Conservation (phyloP, 92 coral and sea anemone genomes). For the Epizoanthus scotinus region DNA sequence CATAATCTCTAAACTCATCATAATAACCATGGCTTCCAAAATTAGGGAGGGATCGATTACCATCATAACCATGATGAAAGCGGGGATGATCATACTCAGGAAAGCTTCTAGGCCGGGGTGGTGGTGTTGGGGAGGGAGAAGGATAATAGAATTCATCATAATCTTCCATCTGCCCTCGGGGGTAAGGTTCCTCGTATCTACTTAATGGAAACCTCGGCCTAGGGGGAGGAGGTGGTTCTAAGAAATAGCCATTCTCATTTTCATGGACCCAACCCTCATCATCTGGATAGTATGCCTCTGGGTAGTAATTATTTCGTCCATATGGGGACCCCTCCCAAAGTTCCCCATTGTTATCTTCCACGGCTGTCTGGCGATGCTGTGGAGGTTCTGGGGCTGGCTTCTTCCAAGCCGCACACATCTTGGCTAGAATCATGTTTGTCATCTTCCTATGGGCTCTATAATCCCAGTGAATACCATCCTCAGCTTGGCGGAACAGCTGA, state of each 20-base stretch:
- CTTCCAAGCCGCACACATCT: slow-evolving; percentile 64
- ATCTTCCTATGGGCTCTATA: slow-evolving; percentile 84
- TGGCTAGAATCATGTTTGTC: slow-evolving; percentile 69
- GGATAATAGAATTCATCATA: slow-evolving; percentile 25
- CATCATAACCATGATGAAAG: slow-evolving; percentile 6
- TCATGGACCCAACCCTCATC: slow-evolving; percentile 32
- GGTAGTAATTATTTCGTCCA: slow-evolving; percentile 33
- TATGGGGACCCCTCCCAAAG: slow-evolving; percentile 35
- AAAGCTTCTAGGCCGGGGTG: slow-evolving; percentile 27
- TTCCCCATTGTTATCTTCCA: slow-evolving; percentile 3
- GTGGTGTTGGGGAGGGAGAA: slow-evolving; percentile 3
- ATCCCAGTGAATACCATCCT: slow-evolving; percentile 95
- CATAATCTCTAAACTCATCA: slow-evolving; percentile 19
- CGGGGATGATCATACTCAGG: slow-evolving; percentile 1
- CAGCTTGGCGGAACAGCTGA: slow-evolving; percentile 65
- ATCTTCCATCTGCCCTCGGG: slow-evolving; percentile 28
- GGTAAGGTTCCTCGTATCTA: slow-evolving; percentile 32
- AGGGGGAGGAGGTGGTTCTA: slow-evolving; percentile 14
- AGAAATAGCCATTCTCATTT: slow-evolving; percentile 27
- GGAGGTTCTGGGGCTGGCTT: slow-evolving; percentile 51
- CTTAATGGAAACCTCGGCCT: slow-evolving; percentile 13
- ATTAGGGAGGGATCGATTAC: slow-evolving; percentile 29
- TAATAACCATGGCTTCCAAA: slow-evolving; percentile 14
- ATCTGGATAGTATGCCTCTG: slow-evolving; percentile 30
- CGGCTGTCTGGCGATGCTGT: slow-evolving; percentile 18